These are phyloP conservation scores for Pollenia labialis DNA, from an alignment of 2,888 invertebrate species.

Conservation along the genomic window DNA sequence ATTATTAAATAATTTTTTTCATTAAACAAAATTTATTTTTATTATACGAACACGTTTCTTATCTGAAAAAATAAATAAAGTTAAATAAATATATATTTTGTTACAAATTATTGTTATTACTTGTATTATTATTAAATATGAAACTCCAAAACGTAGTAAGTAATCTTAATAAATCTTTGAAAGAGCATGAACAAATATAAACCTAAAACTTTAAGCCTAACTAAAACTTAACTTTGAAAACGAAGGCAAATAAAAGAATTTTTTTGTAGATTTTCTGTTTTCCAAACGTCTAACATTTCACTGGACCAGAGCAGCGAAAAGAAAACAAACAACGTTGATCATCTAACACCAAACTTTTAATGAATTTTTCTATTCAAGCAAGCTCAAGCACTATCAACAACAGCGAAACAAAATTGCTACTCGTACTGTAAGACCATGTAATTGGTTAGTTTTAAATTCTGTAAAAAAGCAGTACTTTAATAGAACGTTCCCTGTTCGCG, in stretches of 20 bases:
- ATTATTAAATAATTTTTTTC: conserved; percentile 50
- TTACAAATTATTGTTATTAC: conserved; percentile 68
- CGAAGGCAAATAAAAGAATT: conserved; percentile 55
- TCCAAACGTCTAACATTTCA: conserved; percentile 45
- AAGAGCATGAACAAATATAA: background rate
- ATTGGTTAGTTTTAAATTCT: conserved; percentile 59
- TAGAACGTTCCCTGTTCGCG: background rate
- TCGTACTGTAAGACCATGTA: conserved; percentile 42
- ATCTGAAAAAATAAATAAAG: conserved; percentile 41
- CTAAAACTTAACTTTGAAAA: conserved; percentile 14
- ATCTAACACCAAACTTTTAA: conserved; percentile 70
- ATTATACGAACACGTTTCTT: conserved; percentile 70
- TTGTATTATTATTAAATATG: conserved; percentile 50
- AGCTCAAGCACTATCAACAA: conserved; percentile 42
- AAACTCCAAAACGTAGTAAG: conserved; percentile 53
- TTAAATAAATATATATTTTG: conserved; percentile 62
- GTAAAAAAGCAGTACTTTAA: conserved; percentile 27
- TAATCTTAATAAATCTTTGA: conserved; percentile 70
- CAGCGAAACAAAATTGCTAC: conserved; percentile 51
- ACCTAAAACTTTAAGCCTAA: conserved; percentile 12
- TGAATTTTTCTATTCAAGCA: conserved; percentile 54
- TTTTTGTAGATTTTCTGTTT: conserved; percentile 16
- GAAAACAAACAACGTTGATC: conserved; percentile 61
- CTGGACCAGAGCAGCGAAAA: conserved; percentile 2
- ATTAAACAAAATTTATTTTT: conserved; percentile 69